A percentile compares a stretch with the other conserved stretches of the same genome.
Evolutionary conservation across 2,113 vertebrate species (phyloP).

Genomic region (Chaetura pelagica): DNA sequence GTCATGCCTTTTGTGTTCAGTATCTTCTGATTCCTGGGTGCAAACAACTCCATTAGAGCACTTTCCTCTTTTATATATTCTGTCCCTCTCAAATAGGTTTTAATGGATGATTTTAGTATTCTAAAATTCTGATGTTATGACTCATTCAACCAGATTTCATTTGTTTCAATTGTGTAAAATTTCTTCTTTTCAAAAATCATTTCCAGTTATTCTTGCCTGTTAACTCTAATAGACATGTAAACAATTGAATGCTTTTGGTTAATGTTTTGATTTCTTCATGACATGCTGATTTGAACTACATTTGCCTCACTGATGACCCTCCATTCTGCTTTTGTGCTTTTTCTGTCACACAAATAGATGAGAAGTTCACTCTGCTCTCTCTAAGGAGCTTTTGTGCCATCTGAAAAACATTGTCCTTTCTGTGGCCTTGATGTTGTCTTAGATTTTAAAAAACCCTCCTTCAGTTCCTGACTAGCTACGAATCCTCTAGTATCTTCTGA

Average conservation of each 20-base stretch:
- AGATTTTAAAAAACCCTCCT: not conserved
- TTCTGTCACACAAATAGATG: fast-evolving
- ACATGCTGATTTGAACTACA: not conserved
- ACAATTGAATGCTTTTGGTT: not conserved
- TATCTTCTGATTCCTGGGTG: not conserved
- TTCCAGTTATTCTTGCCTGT: not conserved
- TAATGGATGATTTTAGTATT: not conserved
- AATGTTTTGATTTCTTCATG: not conserved
- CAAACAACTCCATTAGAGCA: not conserved
- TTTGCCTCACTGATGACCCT: not conserved
- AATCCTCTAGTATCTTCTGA: not conserved
- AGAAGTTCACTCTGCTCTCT: not conserved
- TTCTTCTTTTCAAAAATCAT: not conserved
- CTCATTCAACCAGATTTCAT: not conserved
- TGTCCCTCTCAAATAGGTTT: not conserved
- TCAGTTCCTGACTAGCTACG: not conserved
- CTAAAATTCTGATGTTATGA: not conserved
- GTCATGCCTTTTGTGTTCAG: not conserved
- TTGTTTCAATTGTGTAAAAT: not conserved
- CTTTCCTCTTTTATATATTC: not conserved
- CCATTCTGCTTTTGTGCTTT: not conserved
- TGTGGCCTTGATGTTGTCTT: fast-evolving
- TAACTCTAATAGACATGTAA: not conserved
- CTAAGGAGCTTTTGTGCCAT: not conserved
- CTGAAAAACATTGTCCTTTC: not conserved